phyloP scores from a whole-genome alignment of 2,797 vertebrate species.

The Pangasius krempfi region DNA sequence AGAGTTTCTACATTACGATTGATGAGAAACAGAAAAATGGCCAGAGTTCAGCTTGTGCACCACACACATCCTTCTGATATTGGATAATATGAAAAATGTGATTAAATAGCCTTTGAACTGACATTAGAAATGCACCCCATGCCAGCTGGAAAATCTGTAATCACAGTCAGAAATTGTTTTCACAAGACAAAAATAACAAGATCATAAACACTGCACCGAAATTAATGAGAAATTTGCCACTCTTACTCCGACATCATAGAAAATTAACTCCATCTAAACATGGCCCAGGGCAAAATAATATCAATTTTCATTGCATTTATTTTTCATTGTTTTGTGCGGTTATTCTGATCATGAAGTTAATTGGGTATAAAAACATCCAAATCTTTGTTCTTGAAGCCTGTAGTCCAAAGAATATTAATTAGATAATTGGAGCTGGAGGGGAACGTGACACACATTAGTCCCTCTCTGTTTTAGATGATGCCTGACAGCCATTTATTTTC shows the following conservation, averaged over 20 bases:
- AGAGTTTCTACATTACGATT: background rate
- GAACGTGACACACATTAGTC: background rate
- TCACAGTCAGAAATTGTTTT: slow-evolving; percentile 49
- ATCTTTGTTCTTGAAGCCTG: slow-evolving; percentile 42
- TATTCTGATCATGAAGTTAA: slow-evolving; percentile 49
- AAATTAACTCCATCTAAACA: slow-evolving; percentile 49
- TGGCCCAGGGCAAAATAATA: slow-evolving; percentile 42
- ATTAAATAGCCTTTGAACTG: slow-evolving; percentile 40
- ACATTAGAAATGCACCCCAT: slow-evolving; percentile 32
- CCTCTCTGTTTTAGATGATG: slow-evolving; percentile 15
- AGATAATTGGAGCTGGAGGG: slow-evolving; percentile 38
- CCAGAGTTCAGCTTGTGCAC: slow-evolving; percentile 30
- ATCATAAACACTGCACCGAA: slow-evolving; percentile 35
- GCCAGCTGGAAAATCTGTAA: slow-evolving; percentile 51
- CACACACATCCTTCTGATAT: slow-evolving; percentile 27
- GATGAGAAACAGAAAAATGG: background rate
- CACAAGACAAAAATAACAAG: slow-evolving; percentile 45
- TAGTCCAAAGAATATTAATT: slow-evolving; percentile 41
- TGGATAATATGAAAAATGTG: slow-evolving; percentile 39
- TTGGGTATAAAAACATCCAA: slow-evolving; percentile 50
- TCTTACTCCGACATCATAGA: slow-evolving; percentile 39
- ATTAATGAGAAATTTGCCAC: slow-evolving; percentile 51
- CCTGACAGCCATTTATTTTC: slow-evolving; percentile 18
- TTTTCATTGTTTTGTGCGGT: slow-evolving; percentile 38
- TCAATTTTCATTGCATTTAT: slow-evolving; percentile 41